phyloP scores from a whole-genome alignment of 1,140 invertebrate species.

The Platorchestia sp. region DNA sequence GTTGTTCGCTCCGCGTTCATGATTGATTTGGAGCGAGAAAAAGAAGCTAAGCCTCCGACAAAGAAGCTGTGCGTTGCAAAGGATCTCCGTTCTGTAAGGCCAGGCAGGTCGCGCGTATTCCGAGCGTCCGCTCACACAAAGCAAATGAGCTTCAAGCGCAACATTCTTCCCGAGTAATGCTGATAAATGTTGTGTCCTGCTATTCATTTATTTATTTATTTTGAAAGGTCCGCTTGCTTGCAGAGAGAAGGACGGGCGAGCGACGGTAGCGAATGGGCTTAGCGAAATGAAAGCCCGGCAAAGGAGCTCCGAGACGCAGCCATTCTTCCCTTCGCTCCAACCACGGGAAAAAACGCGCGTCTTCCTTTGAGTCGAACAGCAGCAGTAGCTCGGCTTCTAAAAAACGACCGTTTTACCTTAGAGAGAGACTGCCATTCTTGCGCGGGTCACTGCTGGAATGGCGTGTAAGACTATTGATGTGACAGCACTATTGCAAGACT shows the following conservation, averaged over 20 bases:
- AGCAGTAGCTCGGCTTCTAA: neutral
- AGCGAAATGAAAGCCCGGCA: neutral
- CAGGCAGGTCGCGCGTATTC: neutral
- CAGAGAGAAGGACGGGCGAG: constrained; percentile 3
- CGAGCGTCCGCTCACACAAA: neutral
- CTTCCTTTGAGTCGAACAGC: neutral
- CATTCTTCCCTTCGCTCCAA: neutral
- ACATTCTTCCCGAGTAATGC: constrained; percentile 33
- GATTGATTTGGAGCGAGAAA: neutral
- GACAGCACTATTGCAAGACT: neutral
- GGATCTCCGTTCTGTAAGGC: neutral
- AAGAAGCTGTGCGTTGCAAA: neutral
- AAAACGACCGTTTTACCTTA: constrained; percentile 34
- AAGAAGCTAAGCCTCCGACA: neutral
- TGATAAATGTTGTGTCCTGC: constrained; percentile 28
- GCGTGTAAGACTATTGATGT: constrained; percentile 5
- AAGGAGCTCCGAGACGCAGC: neutral
- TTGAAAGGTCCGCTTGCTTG: constrained; percentile 6
- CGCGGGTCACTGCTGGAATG: constrained; percentile 1
- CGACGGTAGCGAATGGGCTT: constrained; percentile 4
- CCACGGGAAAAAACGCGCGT: neutral
- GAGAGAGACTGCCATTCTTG: constrained; percentile 21
- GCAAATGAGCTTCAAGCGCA: constrained; percentile 17
- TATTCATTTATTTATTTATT: constrained; percentile 12
- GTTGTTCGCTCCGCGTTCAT: neutral